Conservation (phyloP, 2,797 vertebrate genomes). For the Sparidentex hasta region DNA sequence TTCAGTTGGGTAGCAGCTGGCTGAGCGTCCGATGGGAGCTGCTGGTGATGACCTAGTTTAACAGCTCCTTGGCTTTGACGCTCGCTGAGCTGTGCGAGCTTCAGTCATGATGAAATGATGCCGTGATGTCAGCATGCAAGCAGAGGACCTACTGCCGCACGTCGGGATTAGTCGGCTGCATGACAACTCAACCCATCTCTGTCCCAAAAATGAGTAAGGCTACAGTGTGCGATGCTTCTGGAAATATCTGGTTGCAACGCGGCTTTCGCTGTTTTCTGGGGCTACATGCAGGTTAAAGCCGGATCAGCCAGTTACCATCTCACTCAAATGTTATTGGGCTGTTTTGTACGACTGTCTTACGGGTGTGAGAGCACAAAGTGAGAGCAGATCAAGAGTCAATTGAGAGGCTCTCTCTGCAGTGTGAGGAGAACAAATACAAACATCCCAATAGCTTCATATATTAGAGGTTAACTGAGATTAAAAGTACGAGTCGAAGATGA, state of each 20-base stretch:
- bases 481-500: constrained; percentile 9
- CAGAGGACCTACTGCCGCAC: constrained; percentile 51
- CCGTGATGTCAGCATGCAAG: constrained; percentile 73
- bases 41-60: constrained; percentile 78
- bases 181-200: constrained; percentile 33
- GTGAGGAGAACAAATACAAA: constrained; percentile 56
- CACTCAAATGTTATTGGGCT: constrained; percentile 86
- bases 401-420: constrained; percentile 52
- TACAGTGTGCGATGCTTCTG: background rate
- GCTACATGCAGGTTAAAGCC: constrained; percentile 79
- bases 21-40: constrained; percentile 59
- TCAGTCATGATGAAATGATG: constrained; percentile 71
- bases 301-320: constrained; percentile 72
- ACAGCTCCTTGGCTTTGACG: constrained; percentile 61
- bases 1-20: constrained; percentile 62
- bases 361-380: constrained; percentile 52
- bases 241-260: constrained; percentile 22
- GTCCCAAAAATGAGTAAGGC: constrained; percentile 9
- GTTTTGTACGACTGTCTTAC: constrained; percentile 63
- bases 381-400: constrained; percentile 42
- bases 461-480: constrained; percentile 86
- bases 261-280: constrained; percentile 34
- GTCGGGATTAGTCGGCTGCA: constrained; percentile 23
- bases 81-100: constrained; percentile 58
- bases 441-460: constrained; percentile 89